A percentile compares a stretch with the other conserved stretches of the same genome.
These are phyloP conservation scores for Odontomachus brunneus DNA, from an alignment of 1,140 invertebrate genomes.

Conservation along the genomic window DNA sequence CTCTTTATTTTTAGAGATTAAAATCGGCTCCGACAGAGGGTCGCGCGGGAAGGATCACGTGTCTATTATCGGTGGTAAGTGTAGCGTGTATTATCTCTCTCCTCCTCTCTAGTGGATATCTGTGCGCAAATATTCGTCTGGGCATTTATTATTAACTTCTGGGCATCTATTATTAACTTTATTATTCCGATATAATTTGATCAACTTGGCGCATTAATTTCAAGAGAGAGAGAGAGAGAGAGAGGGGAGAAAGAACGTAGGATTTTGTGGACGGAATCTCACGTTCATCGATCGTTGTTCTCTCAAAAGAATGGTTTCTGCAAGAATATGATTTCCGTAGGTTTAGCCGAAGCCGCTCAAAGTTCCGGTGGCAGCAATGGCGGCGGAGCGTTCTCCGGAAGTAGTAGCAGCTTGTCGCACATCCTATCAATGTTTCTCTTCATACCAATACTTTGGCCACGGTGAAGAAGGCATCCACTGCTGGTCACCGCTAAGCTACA, in stretches of 20 bases:
- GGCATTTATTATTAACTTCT: too few species aligned
- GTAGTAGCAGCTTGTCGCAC: conserved; percentile 56
- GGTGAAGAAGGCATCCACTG: conserved; percentile 71
- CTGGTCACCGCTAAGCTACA: conserved; percentile 63
- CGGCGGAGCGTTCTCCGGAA: conserved; percentile 12
- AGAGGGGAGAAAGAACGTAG: too few species aligned
- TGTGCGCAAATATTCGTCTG: too few species aligned
- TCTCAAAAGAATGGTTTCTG: neutral
- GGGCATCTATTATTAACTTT: neutral
- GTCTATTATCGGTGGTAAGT: conserved; percentile 78
- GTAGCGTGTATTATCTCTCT: neutral
- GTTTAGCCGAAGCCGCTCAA: conserved; percentile 70
- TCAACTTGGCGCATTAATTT: too few species aligned
- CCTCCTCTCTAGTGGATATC: neutral
- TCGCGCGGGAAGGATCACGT: conserved; percentile 78
- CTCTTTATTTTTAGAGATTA: conserved; percentile 73
- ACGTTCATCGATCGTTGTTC: conserved; percentile 1
- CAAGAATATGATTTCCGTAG: conserved; percentile 31
- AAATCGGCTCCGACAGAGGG: conserved; percentile 71
- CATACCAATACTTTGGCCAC: conserved; percentile 66
- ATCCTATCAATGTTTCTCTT: conserved; percentile 67
- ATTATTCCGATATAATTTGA: neutral
- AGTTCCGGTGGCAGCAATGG: conserved; percentile 63
- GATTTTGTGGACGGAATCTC: neutral
- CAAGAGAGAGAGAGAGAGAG: too few species aligned